Conservation (phyloP, 2,113 vertebrate genomes). For the Megaleporinus macrocephalus region DNA sequence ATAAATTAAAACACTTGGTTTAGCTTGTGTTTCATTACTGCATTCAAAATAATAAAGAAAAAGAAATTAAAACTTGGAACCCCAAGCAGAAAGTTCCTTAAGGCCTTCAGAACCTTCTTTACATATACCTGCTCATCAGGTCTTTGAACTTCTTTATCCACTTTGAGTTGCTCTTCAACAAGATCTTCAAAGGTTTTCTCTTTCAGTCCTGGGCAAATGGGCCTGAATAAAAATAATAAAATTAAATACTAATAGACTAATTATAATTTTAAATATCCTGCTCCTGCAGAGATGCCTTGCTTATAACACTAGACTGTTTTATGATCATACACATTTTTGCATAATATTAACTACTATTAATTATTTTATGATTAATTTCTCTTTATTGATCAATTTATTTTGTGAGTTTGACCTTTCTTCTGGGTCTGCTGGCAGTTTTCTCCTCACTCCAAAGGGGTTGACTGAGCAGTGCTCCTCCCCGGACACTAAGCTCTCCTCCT, state of each 20-base stretch:
- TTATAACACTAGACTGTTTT: not conserved
- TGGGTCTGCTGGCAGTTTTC: slow-evolving; percentile 29
- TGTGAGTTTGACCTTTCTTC: slow-evolving; percentile 63
- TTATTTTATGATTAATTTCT: not conserved
- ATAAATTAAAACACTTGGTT: too few relatives aligned
- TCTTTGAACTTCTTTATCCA: slow-evolving; percentile 48
- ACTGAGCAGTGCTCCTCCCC: slow-evolving; percentile 39
- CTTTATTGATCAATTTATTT: not conserved
- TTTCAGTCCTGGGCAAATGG: slow-evolving; percentile 56
- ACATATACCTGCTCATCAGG: slow-evolving; percentile 59
- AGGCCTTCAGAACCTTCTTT: not conserved
- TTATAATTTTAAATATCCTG: too few relatives aligned
- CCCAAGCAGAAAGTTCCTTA: too few relatives aligned
- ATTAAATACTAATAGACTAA: not conserved
- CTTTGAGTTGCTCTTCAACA: slow-evolving; percentile 63
- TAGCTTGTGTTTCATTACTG: too few relatives aligned
- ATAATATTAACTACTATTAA: not conserved
- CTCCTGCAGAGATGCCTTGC: not conserved
- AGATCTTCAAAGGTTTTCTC: slow-evolving; percentile 68
- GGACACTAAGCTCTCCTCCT: slow-evolving; percentile 57
- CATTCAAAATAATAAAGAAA: too few relatives aligned
- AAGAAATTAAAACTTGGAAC: too few relatives aligned
- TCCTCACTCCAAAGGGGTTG: slow-evolving; percentile 53
- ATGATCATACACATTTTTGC: not conserved
- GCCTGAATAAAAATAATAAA: slow-evolving; percentile 42